phyloP scores from a whole-genome alignment of 2,797 vertebrate genomes.

The Pangasius larnaudii region DNA sequence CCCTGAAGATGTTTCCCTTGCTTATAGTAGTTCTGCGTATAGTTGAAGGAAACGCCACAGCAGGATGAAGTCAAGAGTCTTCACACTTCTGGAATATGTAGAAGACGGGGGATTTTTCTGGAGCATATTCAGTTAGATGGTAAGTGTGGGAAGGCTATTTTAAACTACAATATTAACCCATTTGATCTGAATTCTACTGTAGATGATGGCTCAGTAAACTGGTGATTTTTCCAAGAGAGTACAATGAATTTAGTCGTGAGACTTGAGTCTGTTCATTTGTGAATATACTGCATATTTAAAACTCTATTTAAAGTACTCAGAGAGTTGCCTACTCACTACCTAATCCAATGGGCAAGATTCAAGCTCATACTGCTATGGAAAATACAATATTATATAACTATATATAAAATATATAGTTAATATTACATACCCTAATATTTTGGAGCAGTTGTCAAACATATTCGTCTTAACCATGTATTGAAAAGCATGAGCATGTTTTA shows the following conservation, averaged over 20 bases:
- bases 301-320: background rate
- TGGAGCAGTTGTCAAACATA: background rate
- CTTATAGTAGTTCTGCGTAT: background rate
- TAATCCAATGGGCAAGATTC: background rate
- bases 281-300: background rate
- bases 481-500: background rate
- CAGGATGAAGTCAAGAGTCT: background rate
- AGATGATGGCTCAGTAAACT: background rate
- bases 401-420: background rate
- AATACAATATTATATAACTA: background rate
- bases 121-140: background rate
- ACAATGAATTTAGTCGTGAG: background rate
- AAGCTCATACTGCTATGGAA: background rate
- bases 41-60: background rate
- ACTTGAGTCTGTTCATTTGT: background rate
- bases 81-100: conserved; percentile 3
- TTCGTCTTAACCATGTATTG: background rate
- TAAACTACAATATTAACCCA: background rate
- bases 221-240: background rate
- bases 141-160: background rate
- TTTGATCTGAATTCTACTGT: background rate
- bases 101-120: background rate
- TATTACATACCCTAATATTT: background rate
- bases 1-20: background rate
- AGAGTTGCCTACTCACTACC: background rate